A percentile compares a stretch with the other conserved stretches of the same genome.
phyloP scores from a whole-genome alignment of 2,113 vertebrate species.

The Rhea pennata region DNA sequence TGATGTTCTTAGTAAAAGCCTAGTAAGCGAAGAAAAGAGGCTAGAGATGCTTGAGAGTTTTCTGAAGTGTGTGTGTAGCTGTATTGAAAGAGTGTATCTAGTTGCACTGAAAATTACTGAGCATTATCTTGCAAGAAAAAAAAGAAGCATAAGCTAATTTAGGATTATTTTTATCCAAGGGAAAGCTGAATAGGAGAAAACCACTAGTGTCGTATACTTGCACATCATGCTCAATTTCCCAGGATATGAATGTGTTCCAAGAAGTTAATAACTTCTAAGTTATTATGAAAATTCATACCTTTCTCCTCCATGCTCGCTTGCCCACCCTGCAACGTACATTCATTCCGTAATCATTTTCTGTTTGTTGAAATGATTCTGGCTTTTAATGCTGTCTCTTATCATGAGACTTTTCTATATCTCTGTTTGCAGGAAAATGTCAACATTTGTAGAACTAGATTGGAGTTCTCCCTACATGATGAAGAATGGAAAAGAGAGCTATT shows the following conservation, averaged over 20 bases:
- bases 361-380: background rate
- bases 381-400: accelerated
- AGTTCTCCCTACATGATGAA: background rate
- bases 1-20: background rate
- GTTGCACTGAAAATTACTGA: background rate
- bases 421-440: background rate
- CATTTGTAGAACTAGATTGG: background rate
- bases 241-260: background rate
- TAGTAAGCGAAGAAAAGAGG: background rate
- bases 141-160: background rate
- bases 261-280: background rate
- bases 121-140: background rate
- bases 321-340: background rate
- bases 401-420: accelerated
- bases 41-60: background rate
- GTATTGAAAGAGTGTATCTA: background rate
- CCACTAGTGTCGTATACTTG: background rate
- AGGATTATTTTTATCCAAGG: background rate
- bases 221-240: background rate
- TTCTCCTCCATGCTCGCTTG: background rate
- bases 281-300: background rate
- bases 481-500: background rate
- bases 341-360: background rate
- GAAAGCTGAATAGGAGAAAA: background rate
- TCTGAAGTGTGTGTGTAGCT: background rate